Percentiles rank a stretch among this genome's conserved stretches.
phyloP scores from a whole-genome alignment of 2,888 invertebrate genomes.

The Germaria angustata region DNA sequence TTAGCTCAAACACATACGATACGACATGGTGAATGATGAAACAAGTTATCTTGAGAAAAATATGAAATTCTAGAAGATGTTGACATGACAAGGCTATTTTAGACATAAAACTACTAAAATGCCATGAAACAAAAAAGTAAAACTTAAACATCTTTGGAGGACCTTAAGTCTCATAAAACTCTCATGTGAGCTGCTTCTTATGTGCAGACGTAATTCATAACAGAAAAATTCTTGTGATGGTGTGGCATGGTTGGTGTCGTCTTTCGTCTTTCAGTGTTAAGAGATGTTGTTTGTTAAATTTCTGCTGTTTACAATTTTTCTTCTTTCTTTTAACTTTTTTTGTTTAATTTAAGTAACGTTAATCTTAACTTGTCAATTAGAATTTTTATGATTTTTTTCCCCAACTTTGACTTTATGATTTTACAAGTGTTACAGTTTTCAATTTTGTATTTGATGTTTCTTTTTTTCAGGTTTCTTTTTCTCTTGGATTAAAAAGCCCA shows the following conservation, averaged over 20 bases:
- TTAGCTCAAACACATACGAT: neutral
- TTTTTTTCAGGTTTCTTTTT: neutral
- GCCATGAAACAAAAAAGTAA: neutral
- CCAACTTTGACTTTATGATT: slow-evolving; percentile 57
- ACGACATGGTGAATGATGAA: slow-evolving; percentile 15
- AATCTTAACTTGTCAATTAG: slow-evolving; percentile 65
- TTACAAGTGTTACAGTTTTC: slow-evolving; percentile 65
- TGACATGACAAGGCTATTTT: slow-evolving; percentile 70
- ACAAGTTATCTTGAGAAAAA: slow-evolving; percentile 57
- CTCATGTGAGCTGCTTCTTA: neutral
- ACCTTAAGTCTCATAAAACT: slow-evolving; percentile 42
- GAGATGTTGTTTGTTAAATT: neutral
- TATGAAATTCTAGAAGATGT: slow-evolving; percentile 69
- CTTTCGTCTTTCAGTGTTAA: slow-evolving; percentile 22
- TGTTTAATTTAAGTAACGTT: slow-evolving; percentile 49
- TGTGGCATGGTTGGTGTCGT: slow-evolving; percentile 20
- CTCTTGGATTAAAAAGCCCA: slow-evolving; percentile 45
- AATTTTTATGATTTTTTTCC: slow-evolving; percentile 61
- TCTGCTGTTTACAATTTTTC: neutral
- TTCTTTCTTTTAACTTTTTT: neutral
- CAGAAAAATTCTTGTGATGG: slow-evolving; percentile 24
- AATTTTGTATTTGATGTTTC: neutral
- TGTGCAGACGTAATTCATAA: neutral
- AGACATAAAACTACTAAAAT: slow-evolving; percentile 46
- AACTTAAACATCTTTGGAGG: slow-evolving; percentile 49